A percentile compares a stretch with the other conserved stretches of the same genome.
Evolutionary conservation across 2,888 invertebrate species (phyloP).

Genomic region (Ypsolopha sequella): DNA sequence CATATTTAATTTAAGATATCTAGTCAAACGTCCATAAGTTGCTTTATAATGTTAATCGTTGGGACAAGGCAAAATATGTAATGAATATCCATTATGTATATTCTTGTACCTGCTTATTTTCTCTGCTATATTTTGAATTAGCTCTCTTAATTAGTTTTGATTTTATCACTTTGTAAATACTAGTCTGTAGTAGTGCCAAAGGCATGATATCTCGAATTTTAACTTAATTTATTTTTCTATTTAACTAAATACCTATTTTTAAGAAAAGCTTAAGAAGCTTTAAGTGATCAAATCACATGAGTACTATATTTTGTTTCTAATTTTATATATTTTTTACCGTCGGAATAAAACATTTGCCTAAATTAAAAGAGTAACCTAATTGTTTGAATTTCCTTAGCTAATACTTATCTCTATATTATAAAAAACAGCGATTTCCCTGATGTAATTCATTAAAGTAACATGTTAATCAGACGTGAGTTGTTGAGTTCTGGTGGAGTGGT

Average conservation of each 20-base stretch:
- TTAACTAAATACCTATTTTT: slow-evolving; percentile 20
- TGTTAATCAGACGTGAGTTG: no score
- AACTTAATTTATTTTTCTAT: slow-evolving; percentile 19
- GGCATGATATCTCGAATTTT: slow-evolving; percentile 56
- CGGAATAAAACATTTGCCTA: no score
- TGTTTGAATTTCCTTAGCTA: no score
- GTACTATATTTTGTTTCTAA: slow-evolving; percentile 11
- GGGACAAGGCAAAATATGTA: slow-evolving; percentile 4
- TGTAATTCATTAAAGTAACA: no score
- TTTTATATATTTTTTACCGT: background rate
- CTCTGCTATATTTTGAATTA: slow-evolving; percentile 10
- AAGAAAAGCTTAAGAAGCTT: slow-evolving; percentile 48
- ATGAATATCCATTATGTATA: slow-evolving; percentile 1
- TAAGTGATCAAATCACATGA: slow-evolving; percentile 46
- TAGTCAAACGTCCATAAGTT: slow-evolving; percentile 26
- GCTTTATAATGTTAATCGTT: no score
- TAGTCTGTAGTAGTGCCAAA: slow-evolving; percentile 56
- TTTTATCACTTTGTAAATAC: slow-evolving; percentile 19
- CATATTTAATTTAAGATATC: slow-evolving; percentile 15
- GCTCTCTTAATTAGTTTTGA: slow-evolving; percentile 31
- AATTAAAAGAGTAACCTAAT: no score
- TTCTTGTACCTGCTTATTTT: background rate
- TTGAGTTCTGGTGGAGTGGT: no score
- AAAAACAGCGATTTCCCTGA: no score
- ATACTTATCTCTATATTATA: no score